phyloP scores from a whole-genome alignment of 2,797 vertebrate species.

The Platalea minor region DNA sequence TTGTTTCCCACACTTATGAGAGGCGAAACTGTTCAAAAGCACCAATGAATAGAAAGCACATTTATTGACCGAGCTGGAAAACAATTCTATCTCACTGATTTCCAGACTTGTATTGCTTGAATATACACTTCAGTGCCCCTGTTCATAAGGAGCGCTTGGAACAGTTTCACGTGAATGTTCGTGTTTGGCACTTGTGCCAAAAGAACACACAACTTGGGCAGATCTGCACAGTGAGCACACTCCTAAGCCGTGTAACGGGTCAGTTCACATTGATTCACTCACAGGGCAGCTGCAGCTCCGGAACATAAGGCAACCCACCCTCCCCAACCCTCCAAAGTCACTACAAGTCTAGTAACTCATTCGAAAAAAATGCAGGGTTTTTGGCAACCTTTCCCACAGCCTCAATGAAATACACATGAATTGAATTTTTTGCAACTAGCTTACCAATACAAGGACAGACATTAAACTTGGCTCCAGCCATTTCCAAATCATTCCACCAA shows the following conservation, averaged over 20 bases:
- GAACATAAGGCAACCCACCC: background rate
- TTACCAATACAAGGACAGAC: background rate
- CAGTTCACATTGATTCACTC: background rate
- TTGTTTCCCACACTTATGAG: background rate
- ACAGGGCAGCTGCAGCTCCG: background rate
- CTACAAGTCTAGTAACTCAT: background rate
- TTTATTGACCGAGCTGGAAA: constrained; percentile 15
- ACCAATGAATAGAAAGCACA: background rate
- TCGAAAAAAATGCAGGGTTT: background rate
- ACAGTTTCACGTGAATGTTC: background rate
- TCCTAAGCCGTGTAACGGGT: background rate
- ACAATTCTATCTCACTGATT: constrained; percentile 6
- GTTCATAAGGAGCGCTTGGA: background rate
- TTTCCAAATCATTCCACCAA: background rate
- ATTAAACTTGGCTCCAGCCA: background rate
- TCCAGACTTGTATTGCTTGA: background rate
- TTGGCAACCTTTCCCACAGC: constrained; percentile 29
- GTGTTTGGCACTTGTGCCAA: background rate
- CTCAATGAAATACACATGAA: background rate
- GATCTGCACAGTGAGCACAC: background rate
- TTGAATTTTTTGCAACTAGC: background rate
- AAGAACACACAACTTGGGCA: background rate
- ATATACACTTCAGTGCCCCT: constrained; percentile 25
- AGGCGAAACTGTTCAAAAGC: background rate
- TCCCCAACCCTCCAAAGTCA: background rate